Conservation (phyloP, 1,140 invertebrate species). For the Ericerus pela region DNA sequence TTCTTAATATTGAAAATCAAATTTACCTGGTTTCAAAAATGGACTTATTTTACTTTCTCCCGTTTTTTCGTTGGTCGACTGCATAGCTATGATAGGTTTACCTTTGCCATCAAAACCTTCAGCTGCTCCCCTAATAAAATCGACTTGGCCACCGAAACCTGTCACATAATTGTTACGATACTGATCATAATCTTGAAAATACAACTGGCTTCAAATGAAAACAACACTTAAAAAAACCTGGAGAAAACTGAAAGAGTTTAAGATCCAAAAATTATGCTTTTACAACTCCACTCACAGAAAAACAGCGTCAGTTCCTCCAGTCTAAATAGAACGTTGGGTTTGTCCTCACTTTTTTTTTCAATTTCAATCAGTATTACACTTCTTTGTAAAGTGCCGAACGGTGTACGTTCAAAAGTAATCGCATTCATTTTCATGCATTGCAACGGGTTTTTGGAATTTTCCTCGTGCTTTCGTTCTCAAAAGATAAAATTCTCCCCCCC, state of each 20-base stretch:
- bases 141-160: conserved; percentile 47
- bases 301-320: no score
- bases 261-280: not conserved
- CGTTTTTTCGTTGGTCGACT: conserved; percentile 60
- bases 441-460: no score
- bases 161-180: conserved; percentile 13
- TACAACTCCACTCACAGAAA: no score
- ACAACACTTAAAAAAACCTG: not conserved
- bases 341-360: no score
- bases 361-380: no score
- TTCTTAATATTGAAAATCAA: not conserved
- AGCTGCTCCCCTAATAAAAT: conserved; percentile 86
- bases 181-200: not conserved
- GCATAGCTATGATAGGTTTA: conserved; percentile 85
- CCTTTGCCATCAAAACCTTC: conserved; percentile 74
- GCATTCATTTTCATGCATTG: no score
- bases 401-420: no score
- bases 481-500: no score
- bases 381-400: no score
- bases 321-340: no score
- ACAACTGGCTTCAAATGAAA: not conserved
- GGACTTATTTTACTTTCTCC: conserved; percentile 83
- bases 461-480: no score
- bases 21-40: conserved; percentile 59
- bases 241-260: not conserved